Evolutionary conservation across 2,888 invertebrate species (phyloP).

Genomic region (Lobophora halterata): DNA sequence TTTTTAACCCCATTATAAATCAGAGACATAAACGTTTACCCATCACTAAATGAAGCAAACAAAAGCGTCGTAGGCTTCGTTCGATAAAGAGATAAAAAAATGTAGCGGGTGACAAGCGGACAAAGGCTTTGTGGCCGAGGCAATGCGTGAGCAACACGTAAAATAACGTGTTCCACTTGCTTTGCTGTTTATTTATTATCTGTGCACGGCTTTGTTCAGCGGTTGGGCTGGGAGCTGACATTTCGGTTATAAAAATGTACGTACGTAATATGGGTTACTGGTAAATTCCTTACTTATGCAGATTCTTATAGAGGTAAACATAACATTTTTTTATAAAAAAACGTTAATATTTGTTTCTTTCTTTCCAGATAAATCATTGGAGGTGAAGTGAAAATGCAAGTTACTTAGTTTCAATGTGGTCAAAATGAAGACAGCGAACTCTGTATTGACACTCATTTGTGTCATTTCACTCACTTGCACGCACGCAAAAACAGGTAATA

Average conservation of each 20-base stretch:
- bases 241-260: conserved; percentile 17
- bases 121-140: conserved; percentile 30
- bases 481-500: conserved; percentile 76
- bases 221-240: conserved; percentile 14
- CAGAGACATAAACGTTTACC: background rate
- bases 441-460: conserved; percentile 68
- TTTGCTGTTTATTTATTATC: conserved; percentile 33
- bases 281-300: too few relatives aligned
- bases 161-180: conserved; percentile 36
- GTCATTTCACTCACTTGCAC: conserved; percentile 70
- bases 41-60: conserved; percentile 21
- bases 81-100: conserved; percentile 35
- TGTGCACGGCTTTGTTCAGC: conserved; percentile 27
- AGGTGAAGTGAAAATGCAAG: conserved; percentile 55
- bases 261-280: too few relatives aligned
- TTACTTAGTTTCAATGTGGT: conserved; percentile 53
- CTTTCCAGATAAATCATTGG: conserved; percentile 42
- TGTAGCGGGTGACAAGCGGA: conserved; percentile 35
- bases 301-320: too few relatives aligned
- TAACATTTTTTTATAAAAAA: too few relatives aligned
- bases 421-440: conserved; percentile 68
- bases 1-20: background rate
- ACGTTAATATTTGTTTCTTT: conserved; percentile 17
- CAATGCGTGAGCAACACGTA: conserved; percentile 44
- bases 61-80: conserved; percentile 20